phyloP scores from a whole-genome alignment of 2,888 invertebrate genomes.

The Lepidochrysops patricia region DNA sequence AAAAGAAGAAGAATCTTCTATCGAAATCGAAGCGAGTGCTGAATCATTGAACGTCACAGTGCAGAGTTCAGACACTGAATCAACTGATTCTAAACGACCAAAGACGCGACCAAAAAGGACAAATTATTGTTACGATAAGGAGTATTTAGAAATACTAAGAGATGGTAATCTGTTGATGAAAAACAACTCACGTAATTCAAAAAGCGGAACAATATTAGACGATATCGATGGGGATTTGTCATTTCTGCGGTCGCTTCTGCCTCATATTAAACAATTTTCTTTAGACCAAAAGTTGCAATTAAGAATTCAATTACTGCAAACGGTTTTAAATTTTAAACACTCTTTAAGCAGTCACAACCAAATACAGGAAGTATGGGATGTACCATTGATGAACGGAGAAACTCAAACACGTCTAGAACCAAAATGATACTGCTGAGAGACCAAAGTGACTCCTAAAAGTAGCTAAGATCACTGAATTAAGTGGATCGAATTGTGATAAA shows the following conservation, averaged over 20 bases:
- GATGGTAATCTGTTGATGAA: slow-evolving; percentile 21
- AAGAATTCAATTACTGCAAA: slow-evolving; percentile 16
- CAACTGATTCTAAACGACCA: slow-evolving; percentile 17
- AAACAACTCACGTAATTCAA: slow-evolving; percentile 11
- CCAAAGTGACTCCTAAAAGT: no score
- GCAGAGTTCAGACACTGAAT: slow-evolving; percentile 13
- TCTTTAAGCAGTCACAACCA: background rate
- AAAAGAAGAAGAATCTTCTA: slow-evolving; percentile 20
- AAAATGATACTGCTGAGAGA: no score
- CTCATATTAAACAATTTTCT: slow-evolving; percentile 21
- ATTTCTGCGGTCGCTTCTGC: slow-evolving; percentile 23
- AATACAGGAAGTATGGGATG: background rate
- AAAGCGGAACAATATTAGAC: slow-evolving; percentile 14
- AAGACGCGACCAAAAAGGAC: slow-evolving; percentile 19
- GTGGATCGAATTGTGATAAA: no score
- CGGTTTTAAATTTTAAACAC: background rate
- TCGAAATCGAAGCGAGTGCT: slow-evolving; percentile 20
- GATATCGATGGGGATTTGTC: slow-evolving; percentile 19
- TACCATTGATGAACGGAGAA: no score
- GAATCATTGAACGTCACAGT: slow-evolving; percentile 1
- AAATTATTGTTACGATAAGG: slow-evolving; percentile 20
- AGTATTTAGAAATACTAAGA: slow-evolving; percentile 21
- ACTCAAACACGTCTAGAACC: no score
- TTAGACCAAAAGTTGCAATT: slow-evolving; percentile 22
- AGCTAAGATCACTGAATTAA: no score